Evolutionary conservation across 2,113 vertebrate species (phyloP), one percentile per base, ranked within the genome.

Genomic region (Chloropsis hardwickii): DNA sequence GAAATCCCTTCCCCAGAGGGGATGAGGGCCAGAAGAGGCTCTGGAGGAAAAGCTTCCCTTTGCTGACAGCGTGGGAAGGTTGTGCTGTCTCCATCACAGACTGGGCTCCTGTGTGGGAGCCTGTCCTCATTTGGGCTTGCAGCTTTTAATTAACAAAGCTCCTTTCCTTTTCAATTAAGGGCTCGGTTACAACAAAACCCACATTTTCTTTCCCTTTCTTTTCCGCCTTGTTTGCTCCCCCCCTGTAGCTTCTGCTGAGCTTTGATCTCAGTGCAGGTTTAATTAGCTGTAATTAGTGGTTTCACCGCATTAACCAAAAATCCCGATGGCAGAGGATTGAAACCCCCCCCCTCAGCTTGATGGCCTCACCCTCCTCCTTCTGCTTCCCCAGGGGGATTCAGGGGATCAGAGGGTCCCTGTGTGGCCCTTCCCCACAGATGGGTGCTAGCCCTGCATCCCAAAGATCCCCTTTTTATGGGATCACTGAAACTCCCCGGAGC

Each of bases 251-350:
- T 95, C 65, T 31, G 44, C 48, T 19, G 73, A 94, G 92, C 91
- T 97, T 95, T 96, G 92, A 95, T 95, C 92, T 84, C 95, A 60
- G 81, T 23, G 70, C 79, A 87, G 83, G 82, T 90, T 96, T 97
- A 95, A 97, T 96, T 94, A 96, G 74, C 89, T 92, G 90, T 97
- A 95, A 94, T 97, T 93, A 97, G 94, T 40, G 90, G 54, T 88
- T 94, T 91, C 81, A 33, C 58, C 54, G 33, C 80, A 80, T 95
- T 96, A 92, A 97, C 89, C 51, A 42, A 91, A 94, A 94, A 65
- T 76, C 78, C 62, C n/a, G 29, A 37, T 61, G 3, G 33, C 42
- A 44, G 69, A 58, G 84, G 56, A 97, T 94, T 90, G 47, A 77
- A 72, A 84, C 23, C 31, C 64, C 37, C 10, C 54, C 57, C 40